Conservation (phyloP, 2,113 vertebrate genomes). For the Toxostoma redivivum region DNA sequence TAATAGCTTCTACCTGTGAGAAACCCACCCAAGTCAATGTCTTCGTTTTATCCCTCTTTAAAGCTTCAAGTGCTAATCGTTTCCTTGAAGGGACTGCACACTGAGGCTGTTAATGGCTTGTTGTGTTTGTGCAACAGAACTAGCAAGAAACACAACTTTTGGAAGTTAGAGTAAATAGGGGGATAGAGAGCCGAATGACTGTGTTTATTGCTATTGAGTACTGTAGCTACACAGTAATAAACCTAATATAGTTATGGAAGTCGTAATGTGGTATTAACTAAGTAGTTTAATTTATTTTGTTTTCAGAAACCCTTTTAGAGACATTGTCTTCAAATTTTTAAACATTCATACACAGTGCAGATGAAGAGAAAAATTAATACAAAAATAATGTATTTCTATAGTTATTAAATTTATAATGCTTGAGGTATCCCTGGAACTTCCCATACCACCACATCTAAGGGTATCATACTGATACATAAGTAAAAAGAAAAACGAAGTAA, state of each 20-base stretch:
- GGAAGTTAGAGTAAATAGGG: not conserved
- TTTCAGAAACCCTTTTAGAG: not conserved
- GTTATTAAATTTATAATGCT: not conserved
- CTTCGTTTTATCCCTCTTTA: not conserved
- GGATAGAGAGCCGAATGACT: not conserved
- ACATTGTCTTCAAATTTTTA: not conserved
- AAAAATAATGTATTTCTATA: not conserved
- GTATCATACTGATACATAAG: not conserved
- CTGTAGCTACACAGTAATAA: not conserved
- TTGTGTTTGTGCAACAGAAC: not conserved
- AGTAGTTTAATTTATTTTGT: not conserved
- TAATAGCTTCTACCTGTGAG: not conserved
- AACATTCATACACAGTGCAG: not conserved
- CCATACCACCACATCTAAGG: fast-evolving
- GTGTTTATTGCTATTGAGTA: not conserved
- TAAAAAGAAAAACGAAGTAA: not conserved
- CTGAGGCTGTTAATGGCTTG: not conserved
- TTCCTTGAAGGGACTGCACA: not conserved
- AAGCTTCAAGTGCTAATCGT: not conserved
- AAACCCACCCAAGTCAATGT: not conserved
- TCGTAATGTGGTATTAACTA: not conserved
- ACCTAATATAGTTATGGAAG: not conserved
- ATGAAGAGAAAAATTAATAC: not conserved
- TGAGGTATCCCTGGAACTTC: not conserved
- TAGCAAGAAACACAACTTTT: not conserved